Conservation (phyloP, 2,797 vertebrate species). For the Sebastes jordani region DNA sequence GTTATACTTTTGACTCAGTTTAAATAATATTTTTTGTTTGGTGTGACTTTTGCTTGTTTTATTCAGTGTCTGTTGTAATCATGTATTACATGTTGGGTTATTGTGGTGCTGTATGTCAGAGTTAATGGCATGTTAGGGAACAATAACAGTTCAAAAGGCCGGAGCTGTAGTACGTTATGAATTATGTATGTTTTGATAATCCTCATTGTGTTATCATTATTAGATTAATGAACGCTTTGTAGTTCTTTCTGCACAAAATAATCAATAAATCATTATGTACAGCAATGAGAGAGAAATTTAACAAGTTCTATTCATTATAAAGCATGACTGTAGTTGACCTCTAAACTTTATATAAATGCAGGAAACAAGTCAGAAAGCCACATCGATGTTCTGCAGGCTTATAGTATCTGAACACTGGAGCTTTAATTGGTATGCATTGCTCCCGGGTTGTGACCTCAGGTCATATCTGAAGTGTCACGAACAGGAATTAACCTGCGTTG, state of each 20-base stretch:
- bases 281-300: neutral
- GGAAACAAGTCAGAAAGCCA: neutral
- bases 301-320: neutral
- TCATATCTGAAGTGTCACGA: no score
- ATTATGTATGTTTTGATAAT: no score
- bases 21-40: no score
- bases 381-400: neutral
- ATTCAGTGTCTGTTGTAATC: neutral
- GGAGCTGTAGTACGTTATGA: no score
- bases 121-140: no score
- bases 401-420: neutral
- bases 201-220: no score
- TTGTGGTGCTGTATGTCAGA: neutral
- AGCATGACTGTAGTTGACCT: neutral
- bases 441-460: no score
- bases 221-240: neutral
- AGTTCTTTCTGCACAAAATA: neutral
- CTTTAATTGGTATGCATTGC: no score
- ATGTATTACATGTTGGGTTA: neutral
- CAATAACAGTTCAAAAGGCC: no score
- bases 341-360: neutral
- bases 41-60: no score
- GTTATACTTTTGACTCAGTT: neutral
- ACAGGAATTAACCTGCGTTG: no score
- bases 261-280: neutral